Evolutionary conservation across 2,797 vertebrate species (phyloP), one percentile per base, ranked within the genome.

Genomic region (Tinamus major): DNA sequence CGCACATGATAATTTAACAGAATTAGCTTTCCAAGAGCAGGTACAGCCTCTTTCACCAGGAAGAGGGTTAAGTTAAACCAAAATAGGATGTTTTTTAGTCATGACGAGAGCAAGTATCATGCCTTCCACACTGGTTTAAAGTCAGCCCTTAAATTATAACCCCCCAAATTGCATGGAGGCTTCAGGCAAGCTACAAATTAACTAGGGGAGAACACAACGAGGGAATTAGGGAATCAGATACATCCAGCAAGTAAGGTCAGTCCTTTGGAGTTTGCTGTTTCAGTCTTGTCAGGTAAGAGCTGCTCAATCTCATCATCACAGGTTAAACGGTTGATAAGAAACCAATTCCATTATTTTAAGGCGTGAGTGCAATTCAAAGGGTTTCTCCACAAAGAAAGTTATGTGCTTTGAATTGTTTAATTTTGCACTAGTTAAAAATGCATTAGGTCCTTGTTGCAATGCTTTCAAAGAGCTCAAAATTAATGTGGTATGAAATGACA

Each of bases 311-410:
- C 88, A 68, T 42, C 71, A 77, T 24, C 21, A 0, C 0, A 39
- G 90, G 83, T 95, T 90, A 94, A 78, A 85, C 6, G 42, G 79
- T 42, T 68, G 93, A 96, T 89, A 91, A 95, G 85, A 63, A 79
- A 53, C 80, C 1, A 1, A 90, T 94, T 93, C 91, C 85, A 94
- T 71, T 81, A 90, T 51, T 77, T 61, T 23, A 56, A 94, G 90
- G 59, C 48, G 51, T 3, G 2, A 68, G 53, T 4, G 3, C 74
- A 81, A 44, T 12, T 65, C 83, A 62, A 65, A 77, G 48, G 78
- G 68, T 71, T 64, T 31, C 67, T 68, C 80, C 64, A 81, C 81
- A 85, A 87, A 87, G 76, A 82, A 37, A 92, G 78, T 8, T 21
- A 35, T 0, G 8, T 49, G 53, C 93, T 94, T 96, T 92, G 92